These are phyloP conservation scores for Axis porcinus DNA, from an alignment of 2,113 vertebrate genomes.

Conservation along the genomic window DNA sequence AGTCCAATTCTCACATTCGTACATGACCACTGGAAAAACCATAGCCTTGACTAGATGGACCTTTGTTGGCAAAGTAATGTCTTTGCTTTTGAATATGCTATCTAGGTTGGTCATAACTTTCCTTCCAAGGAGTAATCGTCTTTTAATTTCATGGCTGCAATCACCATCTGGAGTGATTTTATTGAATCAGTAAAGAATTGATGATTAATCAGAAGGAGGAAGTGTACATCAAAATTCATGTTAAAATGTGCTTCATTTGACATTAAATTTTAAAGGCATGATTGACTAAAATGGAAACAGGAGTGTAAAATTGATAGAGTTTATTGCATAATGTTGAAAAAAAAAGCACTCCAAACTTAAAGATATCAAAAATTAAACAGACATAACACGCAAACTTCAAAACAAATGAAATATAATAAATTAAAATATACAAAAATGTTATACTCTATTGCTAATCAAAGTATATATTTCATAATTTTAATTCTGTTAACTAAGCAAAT, in stretches of 20 bases:
- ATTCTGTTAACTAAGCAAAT: background rate
- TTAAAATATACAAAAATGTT: background rate
- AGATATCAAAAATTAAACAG: background rate
- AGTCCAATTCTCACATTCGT: too few relatives aligned
- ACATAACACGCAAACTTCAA: background rate
- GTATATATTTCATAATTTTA: background rate
- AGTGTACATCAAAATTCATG: background rate
- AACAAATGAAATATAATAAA: background rate
- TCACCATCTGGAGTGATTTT: too few relatives aligned
- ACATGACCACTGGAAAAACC: too few relatives aligned
- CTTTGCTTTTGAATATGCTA: too few relatives aligned
- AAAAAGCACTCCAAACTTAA: background rate
- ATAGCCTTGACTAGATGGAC: too few relatives aligned
- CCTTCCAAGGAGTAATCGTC: too few relatives aligned
- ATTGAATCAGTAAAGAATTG: background rate
- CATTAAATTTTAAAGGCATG: background rate
- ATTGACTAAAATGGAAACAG: background rate
- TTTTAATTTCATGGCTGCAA: too few relatives aligned
- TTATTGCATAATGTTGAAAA: background rate
- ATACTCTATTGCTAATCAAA: background rate
- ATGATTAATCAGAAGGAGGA: background rate
- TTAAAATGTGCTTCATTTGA: background rate
- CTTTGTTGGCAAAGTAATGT: too few relatives aligned
- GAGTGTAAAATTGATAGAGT: background rate
- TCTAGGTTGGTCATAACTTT: too few relatives aligned